Conservation (phyloP, 2,113 vertebrate species). For the Alethe diademata region DNA sequence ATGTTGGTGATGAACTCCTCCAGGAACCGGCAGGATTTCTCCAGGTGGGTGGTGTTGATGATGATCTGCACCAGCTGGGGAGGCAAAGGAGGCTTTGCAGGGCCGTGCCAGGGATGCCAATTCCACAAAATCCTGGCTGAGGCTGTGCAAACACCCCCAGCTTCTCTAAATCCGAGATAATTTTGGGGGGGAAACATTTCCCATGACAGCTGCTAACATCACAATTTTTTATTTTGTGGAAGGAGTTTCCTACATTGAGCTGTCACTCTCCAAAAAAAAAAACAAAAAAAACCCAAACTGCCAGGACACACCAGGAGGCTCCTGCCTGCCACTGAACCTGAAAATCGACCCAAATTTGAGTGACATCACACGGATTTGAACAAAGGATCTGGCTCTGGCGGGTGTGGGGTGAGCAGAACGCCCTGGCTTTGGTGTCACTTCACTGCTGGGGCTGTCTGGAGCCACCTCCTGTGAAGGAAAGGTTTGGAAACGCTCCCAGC, state of each 20-base stretch:
- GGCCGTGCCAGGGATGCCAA: not conserved
- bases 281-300: not conserved
- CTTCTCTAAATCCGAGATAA: constrained; percentile 11
- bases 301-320: not conserved
- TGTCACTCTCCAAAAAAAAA: constrained; percentile 19
- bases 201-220: no score
- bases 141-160: not conserved
- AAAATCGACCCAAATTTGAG: constrained; percentile 22
- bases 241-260: constrained; percentile 40
- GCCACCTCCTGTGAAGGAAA: not conserved
- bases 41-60: constrained; percentile 96
- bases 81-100: not conserved
- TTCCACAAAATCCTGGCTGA: not conserved
- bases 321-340: not conserved
- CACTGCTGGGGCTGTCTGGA: not conserved
- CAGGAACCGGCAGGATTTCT: constrained; percentile 92
- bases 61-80: constrained; percentile 95
- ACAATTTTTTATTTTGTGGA: not conserved
- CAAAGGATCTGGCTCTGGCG: not conserved
- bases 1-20: constrained; percentile 99
- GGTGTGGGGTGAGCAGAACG: not conserved
- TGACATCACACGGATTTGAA: not conserved
- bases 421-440: not conserved
- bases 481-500: not conserved
- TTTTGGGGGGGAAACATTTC: constrained; percentile 43